phyloP scores from a whole-genome alignment of 1,140 invertebrate species.

The honey bee (Apis mellifera) region Amel_HAv3.1 CM009946.2:1976501-1977000 shows the following conservation, averaged over 20 bases:
- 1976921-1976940: neutral
- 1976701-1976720: slow-evolving; percentile 1
- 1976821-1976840: neutral
- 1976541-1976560: too few species aligned
- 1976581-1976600: too few species aligned
- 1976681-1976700: neutral
- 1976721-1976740: neutral
- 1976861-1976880: slow-evolving; percentile 26
- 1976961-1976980: too few species aligned
- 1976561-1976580: too few species aligned
- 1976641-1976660: too few species aligned
- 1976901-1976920: neutral
- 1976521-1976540: too few species aligned
- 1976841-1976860: neutral
- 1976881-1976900: slow-evolving; percentile 14
- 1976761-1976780: neutral
- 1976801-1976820: neutral
- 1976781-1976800: neutral
- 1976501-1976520: too few species aligned
- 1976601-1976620: too few species aligned
- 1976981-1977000: too few species aligned
- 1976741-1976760: neutral
- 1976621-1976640: too few species aligned
- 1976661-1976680: neutral
- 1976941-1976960: neutral